Base-by-base conservation (phyloP, 2,888 invertebrate species). In the Synergus laeviventris region DNA sequence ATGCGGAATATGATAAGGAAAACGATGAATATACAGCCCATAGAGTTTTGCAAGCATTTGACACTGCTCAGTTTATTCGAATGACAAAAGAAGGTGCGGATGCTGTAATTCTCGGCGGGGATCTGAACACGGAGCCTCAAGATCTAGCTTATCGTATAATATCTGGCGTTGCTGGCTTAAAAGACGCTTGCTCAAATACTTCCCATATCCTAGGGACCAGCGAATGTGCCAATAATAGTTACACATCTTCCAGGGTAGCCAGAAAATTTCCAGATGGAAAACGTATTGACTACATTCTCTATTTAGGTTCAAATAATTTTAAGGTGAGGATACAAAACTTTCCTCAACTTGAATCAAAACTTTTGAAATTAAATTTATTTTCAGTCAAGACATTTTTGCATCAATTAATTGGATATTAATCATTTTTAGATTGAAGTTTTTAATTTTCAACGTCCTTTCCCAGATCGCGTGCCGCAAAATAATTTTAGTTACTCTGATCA, bases 11-110 rank as follows among this genome's bases (percentile, higher is more conserved):
- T 87, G 94, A 96, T 89, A 92, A 93, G 54, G 93, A 94, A 79
- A 93, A 94, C 87, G 98, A 99, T 89, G 96, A 96, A 85, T 99
- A 99, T 90, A 93, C 95, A 84, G 96, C 98, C 59, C 99, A 99
- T 91, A 93, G 99, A 85, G 94, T 98, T 9, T 93, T 97, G 74
- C 99, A 99, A 92, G 97, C 98, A 0, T 97, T 97, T 89, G 97
- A 99, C 87, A 96, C 98, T 76, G 97, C 97, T 79, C 97, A 99
- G 92, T 98, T 99, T 91, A 95, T 99, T 77, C 95, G 95, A 86
- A 93, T 97, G 86, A 98, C 98, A 0, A 94, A 95, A 62, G 93
- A 93, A 14, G 93, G 93, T 76, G 95, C 95, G 1, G 97, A 98
- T 91, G 92, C 97, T 36, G 94, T 95, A 74, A 94, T 99, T 84